Percentiles rank a stretch among this genome's conserved stretches.
Conservation (phyloP, 2,888 invertebrate genomes). For the Drosophila hamatofila region DNA sequence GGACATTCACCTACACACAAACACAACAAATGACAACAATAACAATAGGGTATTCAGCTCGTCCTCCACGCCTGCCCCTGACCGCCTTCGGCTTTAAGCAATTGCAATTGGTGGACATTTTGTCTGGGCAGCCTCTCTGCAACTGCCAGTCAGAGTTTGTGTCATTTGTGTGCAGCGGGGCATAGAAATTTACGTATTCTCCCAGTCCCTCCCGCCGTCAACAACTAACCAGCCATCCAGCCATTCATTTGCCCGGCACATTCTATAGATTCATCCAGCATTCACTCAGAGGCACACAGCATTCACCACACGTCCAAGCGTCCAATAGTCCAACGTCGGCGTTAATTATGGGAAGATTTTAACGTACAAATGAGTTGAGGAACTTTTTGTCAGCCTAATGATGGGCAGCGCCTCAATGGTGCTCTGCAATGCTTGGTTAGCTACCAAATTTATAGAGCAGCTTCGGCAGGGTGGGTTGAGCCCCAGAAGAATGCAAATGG, state of each 20-base stretch:
- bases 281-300: conserved; percentile 34
- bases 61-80: too few species aligned
- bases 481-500: conserved; percentile 55
- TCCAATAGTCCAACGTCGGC: conserved; percentile 39
- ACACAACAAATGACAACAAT: conserved; percentile 67
- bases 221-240: conserved; percentile 5
- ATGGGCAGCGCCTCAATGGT: conserved; percentile 65
- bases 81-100: conserved; percentile 41
- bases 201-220: conserved; percentile 4
- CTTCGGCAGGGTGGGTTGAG: neutral
- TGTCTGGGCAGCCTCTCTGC: conserved; percentile 43
- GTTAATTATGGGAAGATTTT: conserved; percentile 80
- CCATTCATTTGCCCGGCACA: neutral
- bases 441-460: conserved; percentile 65
- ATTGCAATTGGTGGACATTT: conserved; percentile 66
- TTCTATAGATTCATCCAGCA: conserved; percentile 25
- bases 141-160: conserved; percentile 33
- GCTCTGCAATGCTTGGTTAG: conserved; percentile 66
- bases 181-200: conserved; percentile 69
- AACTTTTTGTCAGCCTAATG: conserved; percentile 77
- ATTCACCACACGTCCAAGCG: conserved; percentile 16
- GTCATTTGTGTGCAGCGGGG: conserved; percentile 76
- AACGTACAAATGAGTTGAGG: conserved; percentile 73
- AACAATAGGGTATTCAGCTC: conserved; percentile 57
- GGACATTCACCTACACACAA: conserved; percentile 67